These are phyloP conservation scores for Neocloeon triangulifer DNA, from an alignment of 1,140 invertebrate genomes.

Conservation along the genomic window DNA sequence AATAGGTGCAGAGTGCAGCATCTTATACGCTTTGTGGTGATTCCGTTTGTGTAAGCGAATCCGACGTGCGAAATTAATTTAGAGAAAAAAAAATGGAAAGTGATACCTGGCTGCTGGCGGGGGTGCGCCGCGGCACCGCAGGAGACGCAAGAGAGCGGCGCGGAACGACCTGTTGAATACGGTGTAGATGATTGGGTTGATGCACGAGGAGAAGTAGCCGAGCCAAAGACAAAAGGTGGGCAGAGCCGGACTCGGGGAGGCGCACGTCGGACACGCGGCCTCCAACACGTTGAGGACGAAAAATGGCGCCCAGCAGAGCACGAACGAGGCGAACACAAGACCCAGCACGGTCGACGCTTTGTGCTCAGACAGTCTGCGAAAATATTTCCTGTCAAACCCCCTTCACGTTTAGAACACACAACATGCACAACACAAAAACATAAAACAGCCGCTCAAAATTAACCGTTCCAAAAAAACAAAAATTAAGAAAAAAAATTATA, in stretches of 20 bases:
- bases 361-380: constrained; percentile 59
- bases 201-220: constrained; percentile 70
- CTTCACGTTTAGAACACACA: too few relatives aligned
- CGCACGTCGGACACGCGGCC: constrained; percentile 37
- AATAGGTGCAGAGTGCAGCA: too few relatives aligned
- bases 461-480: too few relatives aligned
- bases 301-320: constrained; percentile 76
- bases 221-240: constrained; percentile 56
- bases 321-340: constrained; percentile 74
- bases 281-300: constrained; percentile 68
- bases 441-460: too few relatives aligned
- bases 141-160: constrained; percentile 53
- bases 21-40: too few relatives aligned
- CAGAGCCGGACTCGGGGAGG: constrained; percentile 39
- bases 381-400: too few relatives aligned
- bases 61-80: too few relatives aligned
- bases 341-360: constrained; percentile 65
- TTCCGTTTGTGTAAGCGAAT: too few relatives aligned
- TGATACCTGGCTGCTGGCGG: background rate
- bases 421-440: too few relatives aligned
- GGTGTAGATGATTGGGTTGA: constrained; percentile 71
- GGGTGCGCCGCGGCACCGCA: constrained; percentile 39
- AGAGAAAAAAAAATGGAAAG: too few relatives aligned
- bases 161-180: constrained; percentile 73
- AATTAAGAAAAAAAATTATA: too few relatives aligned